A percentile compares a stretch with the other conserved stretches of the same genome.
phyloP scores from a whole-genome alignment of 2,888 invertebrate genomes.

The Chrysotoxum bicinctum region DNA sequence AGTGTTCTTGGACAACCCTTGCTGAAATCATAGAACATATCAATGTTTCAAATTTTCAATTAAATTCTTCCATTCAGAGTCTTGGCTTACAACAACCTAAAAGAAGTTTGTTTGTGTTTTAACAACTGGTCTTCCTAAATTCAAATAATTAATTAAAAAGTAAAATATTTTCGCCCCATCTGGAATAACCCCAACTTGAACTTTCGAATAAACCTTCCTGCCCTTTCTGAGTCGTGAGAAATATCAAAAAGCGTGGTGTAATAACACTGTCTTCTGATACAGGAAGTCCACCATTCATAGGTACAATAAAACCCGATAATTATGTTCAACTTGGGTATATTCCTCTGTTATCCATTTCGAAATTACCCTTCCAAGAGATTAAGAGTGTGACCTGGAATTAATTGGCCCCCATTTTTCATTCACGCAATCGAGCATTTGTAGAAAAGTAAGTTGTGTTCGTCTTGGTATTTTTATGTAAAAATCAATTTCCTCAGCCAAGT shows the following conservation, averaged over 20 bases:
- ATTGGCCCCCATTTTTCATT: conserved; percentile 66
- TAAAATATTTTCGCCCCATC: neutral
- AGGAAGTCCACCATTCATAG: conserved; percentile 50
- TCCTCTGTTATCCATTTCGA: neutral
- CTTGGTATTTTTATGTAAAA: conserved; percentile 22
- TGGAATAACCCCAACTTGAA: conserved; percentile 15
- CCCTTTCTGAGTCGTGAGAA: conserved; percentile 32
- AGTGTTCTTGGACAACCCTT: too few species aligned
- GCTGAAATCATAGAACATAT: too few species aligned
- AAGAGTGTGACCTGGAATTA: conserved; percentile 72
- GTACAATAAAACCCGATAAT: conserved; percentile 48
- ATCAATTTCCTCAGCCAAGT: conserved; percentile 63
- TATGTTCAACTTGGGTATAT: conserved; percentile 23
- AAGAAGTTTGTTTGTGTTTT: too few species aligned
- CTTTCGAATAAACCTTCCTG: neutral
- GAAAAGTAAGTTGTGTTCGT: conserved; percentile 28
- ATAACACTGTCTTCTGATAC: conserved; percentile 48
- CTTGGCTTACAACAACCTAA: too few species aligned
- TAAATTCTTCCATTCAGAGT: too few species aligned
- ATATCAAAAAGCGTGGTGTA: neutral
- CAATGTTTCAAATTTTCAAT: too few species aligned
- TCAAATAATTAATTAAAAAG: too few species aligned
- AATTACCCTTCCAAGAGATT: conserved; percentile 55
- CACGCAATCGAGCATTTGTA: neutral
- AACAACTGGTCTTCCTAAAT: too few species aligned